These are phyloP conservation scores for Hydropsyche tenuis DNA, from an alignment of 1,140 invertebrate species.

Conservation along the genomic window DNA sequence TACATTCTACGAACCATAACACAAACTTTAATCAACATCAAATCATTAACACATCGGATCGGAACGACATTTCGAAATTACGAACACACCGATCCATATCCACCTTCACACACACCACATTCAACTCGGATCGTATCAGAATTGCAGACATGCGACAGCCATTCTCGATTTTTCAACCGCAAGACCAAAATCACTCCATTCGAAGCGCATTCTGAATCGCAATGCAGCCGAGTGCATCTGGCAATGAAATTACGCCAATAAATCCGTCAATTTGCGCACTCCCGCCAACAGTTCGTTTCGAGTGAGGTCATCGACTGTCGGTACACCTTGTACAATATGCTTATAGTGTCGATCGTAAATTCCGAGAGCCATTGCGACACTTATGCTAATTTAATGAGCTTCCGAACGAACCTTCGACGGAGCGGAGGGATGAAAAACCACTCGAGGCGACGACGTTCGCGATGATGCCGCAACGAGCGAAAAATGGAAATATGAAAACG, in stretches of 20 bases:
- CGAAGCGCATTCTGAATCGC: no score
- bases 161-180: no score
- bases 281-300: neutral
- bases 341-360: neutral
- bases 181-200: no score
- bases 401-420: neutral
- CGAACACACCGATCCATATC: no score
- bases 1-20: no score
- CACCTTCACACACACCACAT: no score
- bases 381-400: conserved; percentile 37
- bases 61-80: no score
- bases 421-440: neutral
- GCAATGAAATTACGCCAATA: conserved; percentile 10
- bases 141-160: no score
- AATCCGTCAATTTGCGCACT: neutral
- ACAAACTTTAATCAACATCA: no score
- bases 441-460: neutral
- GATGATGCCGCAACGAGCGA: neutral
- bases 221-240: neutral
- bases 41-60: no score
- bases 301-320: conserved; percentile 2
- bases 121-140: no score
- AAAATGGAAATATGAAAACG: neutral
- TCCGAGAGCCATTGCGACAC: neutral
- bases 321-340: neutral